These are phyloP conservation scores for Illadopsis cleaveri DNA, from an alignment of 2,113 vertebrate species.

Conservation along the genomic window DNA sequence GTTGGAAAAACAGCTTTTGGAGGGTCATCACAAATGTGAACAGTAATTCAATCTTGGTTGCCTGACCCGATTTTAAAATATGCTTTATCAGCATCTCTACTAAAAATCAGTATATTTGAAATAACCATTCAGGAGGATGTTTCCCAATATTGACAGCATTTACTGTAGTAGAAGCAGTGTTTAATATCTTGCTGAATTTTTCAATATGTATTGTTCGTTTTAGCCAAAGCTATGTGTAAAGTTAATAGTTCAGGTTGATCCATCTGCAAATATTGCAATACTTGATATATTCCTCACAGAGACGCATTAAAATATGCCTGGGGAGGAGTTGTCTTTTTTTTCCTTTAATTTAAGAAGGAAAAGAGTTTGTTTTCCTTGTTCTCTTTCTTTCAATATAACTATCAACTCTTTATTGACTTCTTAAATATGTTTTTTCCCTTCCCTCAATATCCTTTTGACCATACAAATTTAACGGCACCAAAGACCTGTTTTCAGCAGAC, in stretches of 20 bases:
- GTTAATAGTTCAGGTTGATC: neutral
- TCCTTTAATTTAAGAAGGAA: neutral
- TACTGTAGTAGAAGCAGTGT: neutral
- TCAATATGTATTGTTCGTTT: neutral
- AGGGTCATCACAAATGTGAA: neutral
- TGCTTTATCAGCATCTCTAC: neutral
- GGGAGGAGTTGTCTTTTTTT: accelerated
- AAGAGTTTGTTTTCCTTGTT: neutral
- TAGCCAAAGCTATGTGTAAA: neutral
- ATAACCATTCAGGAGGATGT: neutral
- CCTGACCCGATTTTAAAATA: neutral
- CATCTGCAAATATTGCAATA: neutral
- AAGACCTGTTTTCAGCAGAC: neutral
- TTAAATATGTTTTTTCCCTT: neutral
- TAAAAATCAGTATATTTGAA: neutral
- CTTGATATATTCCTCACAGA: neutral
- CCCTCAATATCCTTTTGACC: neutral
- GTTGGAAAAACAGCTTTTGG: neutral
- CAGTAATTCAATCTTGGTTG: neutral
- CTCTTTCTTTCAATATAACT: neutral
- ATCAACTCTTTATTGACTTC: neutral
- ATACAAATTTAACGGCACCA: neutral
- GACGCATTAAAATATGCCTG: neutral
- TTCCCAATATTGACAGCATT: neutral
- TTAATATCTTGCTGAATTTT: neutral